Percentiles rank a stretch among this genome's conserved stretches.
These are phyloP conservation scores for Pangasius larnaudii DNA, from an alignment of 2,797 vertebrate genomes.

Conservation along the genomic window DNA sequence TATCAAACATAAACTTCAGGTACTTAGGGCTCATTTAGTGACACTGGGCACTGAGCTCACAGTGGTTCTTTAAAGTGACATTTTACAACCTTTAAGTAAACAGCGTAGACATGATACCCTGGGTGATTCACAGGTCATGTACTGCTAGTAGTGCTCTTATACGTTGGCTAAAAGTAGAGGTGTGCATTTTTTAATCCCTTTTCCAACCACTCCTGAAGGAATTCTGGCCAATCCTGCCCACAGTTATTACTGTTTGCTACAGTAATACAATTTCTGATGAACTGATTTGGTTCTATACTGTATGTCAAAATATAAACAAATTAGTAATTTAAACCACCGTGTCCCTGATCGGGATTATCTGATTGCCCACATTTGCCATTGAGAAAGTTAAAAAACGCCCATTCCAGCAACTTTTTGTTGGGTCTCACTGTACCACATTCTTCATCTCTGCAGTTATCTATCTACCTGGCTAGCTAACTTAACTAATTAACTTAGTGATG, in stretches of 20 bases:
- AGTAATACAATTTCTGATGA: not conserved
- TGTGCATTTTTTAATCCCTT: not conserved
- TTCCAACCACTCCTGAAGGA: not conserved
- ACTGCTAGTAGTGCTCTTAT: not conserved
- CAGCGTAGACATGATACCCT: conserved; percentile 9
- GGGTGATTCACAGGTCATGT: conserved; percentile 12
- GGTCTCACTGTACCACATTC: not conserved
- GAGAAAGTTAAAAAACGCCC: not conserved
- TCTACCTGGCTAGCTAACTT: not conserved
- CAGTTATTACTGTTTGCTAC: not conserved
- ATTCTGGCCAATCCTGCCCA: not conserved
- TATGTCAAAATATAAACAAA: not conserved
- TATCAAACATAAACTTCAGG: conserved; percentile 37
- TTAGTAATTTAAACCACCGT: not conserved
- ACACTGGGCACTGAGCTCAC: not conserved
- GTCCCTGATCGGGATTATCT: not conserved
- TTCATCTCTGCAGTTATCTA: not conserved
- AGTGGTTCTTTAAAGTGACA: not conserved
- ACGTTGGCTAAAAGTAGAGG: not conserved
- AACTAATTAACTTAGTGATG: not conserved
- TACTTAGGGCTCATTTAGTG: conserved; percentile 15
- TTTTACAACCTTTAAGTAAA: conserved; percentile 26
- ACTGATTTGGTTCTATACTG: not conserved
- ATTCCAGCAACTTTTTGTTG: not conserved
- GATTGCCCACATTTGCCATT: not conserved